phyloP scores from a whole-genome alignment of 2,888 invertebrate species.

The Amaurobius ferox region DNA sequence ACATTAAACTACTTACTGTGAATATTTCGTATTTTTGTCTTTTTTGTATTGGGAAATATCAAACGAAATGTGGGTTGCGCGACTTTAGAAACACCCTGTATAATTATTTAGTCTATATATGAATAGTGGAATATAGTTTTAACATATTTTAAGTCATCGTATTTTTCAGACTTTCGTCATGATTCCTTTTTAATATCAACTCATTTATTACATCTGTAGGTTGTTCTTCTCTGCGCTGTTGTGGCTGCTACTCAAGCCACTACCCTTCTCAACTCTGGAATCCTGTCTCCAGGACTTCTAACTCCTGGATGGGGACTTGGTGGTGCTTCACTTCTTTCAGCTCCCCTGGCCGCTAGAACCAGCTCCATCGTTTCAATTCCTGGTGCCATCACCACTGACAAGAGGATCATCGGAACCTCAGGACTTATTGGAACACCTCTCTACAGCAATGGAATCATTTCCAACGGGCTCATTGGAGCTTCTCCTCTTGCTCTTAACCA shows the following conservation, averaged over 20 bases:
- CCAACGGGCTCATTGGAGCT: background rate
- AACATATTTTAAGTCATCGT: too few species aligned
- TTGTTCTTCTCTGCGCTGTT: background rate
- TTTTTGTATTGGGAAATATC: too few species aligned
- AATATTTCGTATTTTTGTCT: too few species aligned
- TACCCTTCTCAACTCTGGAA: background rate
- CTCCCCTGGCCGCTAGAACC: background rate
- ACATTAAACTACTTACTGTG: too few species aligned
- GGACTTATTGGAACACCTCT: background rate
- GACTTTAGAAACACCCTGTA: too few species aligned
- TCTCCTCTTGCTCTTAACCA: background rate
- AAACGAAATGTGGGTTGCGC: too few species aligned
- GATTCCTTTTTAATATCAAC: too few species aligned
- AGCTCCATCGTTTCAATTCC: background rate
- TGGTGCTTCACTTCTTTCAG: background rate
- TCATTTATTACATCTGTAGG: background rate
- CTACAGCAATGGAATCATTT: background rate
- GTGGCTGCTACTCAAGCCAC: background rate
- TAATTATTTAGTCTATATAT: too few species aligned
- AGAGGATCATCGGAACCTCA: slow-evolving; percentile 15
- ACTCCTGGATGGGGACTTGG: background rate
- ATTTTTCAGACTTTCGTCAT: too few species aligned
- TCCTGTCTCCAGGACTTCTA: background rate
- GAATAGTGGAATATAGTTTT: too few species aligned
- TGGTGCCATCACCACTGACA: slow-evolving; percentile 2